A percentile compares a stretch with the other conserved stretches of the same genome.
These are phyloP conservation scores for Cosmia trapezina DNA, from an alignment of 2,888 invertebrate genomes.

Conservation along the genomic window DNA sequence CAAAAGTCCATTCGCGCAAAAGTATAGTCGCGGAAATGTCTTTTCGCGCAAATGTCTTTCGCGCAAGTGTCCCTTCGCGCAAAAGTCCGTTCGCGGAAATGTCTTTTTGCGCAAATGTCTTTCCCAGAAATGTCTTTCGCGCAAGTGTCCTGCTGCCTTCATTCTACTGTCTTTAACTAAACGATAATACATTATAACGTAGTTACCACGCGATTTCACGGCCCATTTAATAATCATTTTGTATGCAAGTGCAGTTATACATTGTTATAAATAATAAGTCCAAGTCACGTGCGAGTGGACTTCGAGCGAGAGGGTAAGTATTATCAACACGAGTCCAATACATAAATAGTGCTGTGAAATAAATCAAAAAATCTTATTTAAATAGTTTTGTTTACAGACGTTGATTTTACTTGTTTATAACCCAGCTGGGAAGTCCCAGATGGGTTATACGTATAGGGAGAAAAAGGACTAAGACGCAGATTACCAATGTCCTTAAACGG, in stretches of 20 bases:
- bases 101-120: too few species aligned
- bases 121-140: too few species aligned
- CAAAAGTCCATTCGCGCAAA: too few species aligned
- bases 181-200: background rate
- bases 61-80: too few species aligned
- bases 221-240: background rate
- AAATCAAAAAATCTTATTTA: slow-evolving; percentile 47
- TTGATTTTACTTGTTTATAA: background rate
- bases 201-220: slow-evolving; percentile 14
- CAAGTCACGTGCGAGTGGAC: slow-evolving; percentile 35
- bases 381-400: slow-evolving; percentile 34
- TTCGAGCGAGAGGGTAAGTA: slow-evolving; percentile 29
- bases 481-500: too few species aligned
- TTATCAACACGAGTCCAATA: slow-evolving; percentile 30
- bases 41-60: too few species aligned
- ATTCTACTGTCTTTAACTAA: background rate
- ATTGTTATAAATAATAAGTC: slow-evolving; percentile 25
- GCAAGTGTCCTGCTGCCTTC: too few species aligned
- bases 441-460: background rate
- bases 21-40: too few species aligned
- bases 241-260: slow-evolving; percentile 4
- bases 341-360: slow-evolving; percentile 37
- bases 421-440: background rate
- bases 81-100: too few species aligned
- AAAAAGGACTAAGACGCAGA: too few species aligned